Evolutionary conservation across 2,888 invertebrate species (phyloP), one percentile per base, ranked within the genome.

Genomic region (Zaprionus lineosus): DNA sequence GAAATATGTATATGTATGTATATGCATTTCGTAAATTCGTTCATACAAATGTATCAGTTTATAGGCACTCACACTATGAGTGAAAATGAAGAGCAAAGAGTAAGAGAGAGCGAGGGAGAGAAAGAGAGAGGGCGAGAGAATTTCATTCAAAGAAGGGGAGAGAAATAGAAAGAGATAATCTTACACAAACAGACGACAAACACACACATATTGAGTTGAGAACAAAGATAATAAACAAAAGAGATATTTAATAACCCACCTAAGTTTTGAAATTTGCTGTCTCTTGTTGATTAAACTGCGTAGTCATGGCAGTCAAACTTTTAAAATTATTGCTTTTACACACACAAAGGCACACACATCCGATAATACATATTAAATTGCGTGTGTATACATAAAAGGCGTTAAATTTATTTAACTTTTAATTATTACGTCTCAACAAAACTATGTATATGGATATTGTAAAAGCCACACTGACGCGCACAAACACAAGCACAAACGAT

Each of bases 201-300:
- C 29, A 39, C 15, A 46, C 18, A 37, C 24, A 16, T 3, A 31
- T 16, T 51, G 26, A 34, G 16, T 33, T 34, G 18, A 52, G 68
- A 67, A 46, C 47, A 31, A 44, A 16, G 33, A 24, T 44, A 52
- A 64, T 64, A 52, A 64, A 40, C 57, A 64, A 31, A 61, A 70
- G 71, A 68, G 67, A 71, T 53, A 59, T 71, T 31, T 28, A 65
- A 40, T 59, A 68, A 71, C 66, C 66, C 60, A 72, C 67, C 67
- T 65, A 71, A 65, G 40, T 48, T 48, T 70, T 52, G 58, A 43
- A 43, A 52, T 52, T 33, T 40, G 36, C 21, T 67, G 52, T 46
- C 66, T 79, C 70, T 81, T 81, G 84, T 84, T 81, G 77, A 81
- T 84, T 66, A 82, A 74, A 78, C 82, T 78, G 84, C 78, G 78